Evolutionary conservation across 2,888 invertebrate species (phyloP), one percentile per base, ranked within the genome.

Genomic region (Eulithis testata): DNA sequence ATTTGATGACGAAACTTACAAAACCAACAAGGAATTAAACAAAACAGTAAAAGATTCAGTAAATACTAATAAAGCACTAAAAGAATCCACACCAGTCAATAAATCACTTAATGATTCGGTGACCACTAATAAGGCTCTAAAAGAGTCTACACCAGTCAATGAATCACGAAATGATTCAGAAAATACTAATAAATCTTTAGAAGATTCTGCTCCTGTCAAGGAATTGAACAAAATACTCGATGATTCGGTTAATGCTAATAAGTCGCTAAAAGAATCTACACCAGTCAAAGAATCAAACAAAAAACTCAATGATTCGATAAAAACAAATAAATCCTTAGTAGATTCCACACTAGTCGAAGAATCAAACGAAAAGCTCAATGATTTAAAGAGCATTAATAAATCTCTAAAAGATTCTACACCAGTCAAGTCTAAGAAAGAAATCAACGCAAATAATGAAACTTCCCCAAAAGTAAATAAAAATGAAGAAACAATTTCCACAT

Each of bases 401-500:
- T 7, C 49, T n/a, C 31, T 36, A 31, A 21, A 27, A 51, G 27
- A 7, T 8, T 7, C 31, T n/a, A 44, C 55, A 53, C n/a, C 55
- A 36, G 11, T 14, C 2, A 63, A 53, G 49, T 31, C 3, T 14
- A 6, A 31, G 6, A 56, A 43, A 11, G 50, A 66, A 51, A 51
- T 11, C n/a, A 43, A 49, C 11, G 21, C 21, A 47, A 57, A 31
- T 11, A 54, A 21, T 47, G 57, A 65, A 12, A 8, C 14, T 50
- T n/a, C 50, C 11, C 57, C 57, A 21, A 49, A 67, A 60, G 66
- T 68, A 47, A 37, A 6, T 58, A 62, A 73, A 44, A 53, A 44
- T 27, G 65, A 74, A 65, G 65, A 62, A 56, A 75, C 76, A 49
- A 65, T 84, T 31, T 83, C 83, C 11, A 61, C 70, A 11, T 72